Conservation (phyloP, 1,140 invertebrate species). For the Melitaea cinxia region DNA sequence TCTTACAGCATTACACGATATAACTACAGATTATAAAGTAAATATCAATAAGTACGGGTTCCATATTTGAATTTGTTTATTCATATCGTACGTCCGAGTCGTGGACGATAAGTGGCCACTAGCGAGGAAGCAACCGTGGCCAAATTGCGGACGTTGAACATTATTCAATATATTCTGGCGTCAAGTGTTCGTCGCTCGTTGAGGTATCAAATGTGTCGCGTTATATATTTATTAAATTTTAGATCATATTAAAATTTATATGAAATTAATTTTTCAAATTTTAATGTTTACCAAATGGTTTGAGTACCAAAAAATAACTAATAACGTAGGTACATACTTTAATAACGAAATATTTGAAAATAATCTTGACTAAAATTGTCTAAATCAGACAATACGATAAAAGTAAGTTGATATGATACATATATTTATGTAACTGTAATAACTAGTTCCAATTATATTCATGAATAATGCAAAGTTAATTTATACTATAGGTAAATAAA, state of each 20-base stretch:
- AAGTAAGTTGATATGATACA: too few relatives aligned
- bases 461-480: too few relatives aligned
- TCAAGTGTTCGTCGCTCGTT: constrained; percentile 24
- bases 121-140: constrained; percentile 23
- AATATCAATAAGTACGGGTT: constrained; percentile 1
- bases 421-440: too few relatives aligned
- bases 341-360: too few relatives aligned
- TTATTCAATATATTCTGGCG: constrained; percentile 28
- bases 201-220: constrained; percentile 5
- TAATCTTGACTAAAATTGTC: too few relatives aligned
- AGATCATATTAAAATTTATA: not conserved
- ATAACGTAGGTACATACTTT: too few relatives aligned
- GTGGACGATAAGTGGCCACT: constrained; percentile 17
- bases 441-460: too few relatives aligned
- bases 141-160: constrained; percentile 40
- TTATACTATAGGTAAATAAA: too few relatives aligned
- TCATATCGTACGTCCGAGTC: not conserved
- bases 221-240: constrained; percentile 11
- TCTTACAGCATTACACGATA: too few relatives aligned
- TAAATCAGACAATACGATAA: too few relatives aligned
- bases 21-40: not conserved
- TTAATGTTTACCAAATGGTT: too few relatives aligned
- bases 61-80: constrained; percentile 12
- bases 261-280: not conserved
- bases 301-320: too few relatives aligned